Evolutionary conservation across 2,113 vertebrate species (phyloP), one percentile per base, ranked within the genome.

Genomic region (Nothobranchius furzeri): DNA sequence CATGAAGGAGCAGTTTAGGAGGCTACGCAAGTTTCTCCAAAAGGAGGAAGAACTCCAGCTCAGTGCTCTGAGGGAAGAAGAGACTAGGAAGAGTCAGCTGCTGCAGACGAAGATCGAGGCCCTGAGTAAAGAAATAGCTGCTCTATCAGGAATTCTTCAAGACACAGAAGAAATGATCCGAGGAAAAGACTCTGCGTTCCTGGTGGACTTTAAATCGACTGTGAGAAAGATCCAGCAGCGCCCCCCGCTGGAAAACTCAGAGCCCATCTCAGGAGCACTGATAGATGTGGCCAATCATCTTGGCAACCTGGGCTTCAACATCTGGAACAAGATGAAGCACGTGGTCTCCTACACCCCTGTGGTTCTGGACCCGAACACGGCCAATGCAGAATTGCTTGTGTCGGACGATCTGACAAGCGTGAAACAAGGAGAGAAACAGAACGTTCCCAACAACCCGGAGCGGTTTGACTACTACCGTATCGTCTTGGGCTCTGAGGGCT

Each of bases 281-380:
- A 67, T 73, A 7, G 53, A 72, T 15, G 69, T 43, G 60, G 69
- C 53, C 69, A 57, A 57, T 64, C 70, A 73, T 25, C 50, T 61
- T 50, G 57, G 71, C 56, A 73, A 67, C 71, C 43, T 67, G 14
- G 2, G 12, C 43, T 73, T 49, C 50, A 60, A 60, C 35, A 20
- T 67, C 57, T 67, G 63, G 64, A 60, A 13, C 69, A 64, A 46
- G 20, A 61, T 73, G 50, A 73, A 60, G 12, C 24, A 60, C 15
- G 6, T 43, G 20, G 47, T 61, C 45, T 43, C 51, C 14, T 61
- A 55, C 12, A 56, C 20, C 7, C 58, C 51, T 3, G 51, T 56
- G 64, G 47, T 67, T 43, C 71, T 74, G 57, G 71, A 61, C 24
- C 64, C 51, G 2, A 74, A 74, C 0, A 13, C 43, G 0, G 46